A percentile compares a stretch with the other conserved stretches of the same genome.
Evolutionary conservation across 2,888 invertebrate genomes (phyloP).

Genomic region (Lycocerus yunnanus): DNA sequence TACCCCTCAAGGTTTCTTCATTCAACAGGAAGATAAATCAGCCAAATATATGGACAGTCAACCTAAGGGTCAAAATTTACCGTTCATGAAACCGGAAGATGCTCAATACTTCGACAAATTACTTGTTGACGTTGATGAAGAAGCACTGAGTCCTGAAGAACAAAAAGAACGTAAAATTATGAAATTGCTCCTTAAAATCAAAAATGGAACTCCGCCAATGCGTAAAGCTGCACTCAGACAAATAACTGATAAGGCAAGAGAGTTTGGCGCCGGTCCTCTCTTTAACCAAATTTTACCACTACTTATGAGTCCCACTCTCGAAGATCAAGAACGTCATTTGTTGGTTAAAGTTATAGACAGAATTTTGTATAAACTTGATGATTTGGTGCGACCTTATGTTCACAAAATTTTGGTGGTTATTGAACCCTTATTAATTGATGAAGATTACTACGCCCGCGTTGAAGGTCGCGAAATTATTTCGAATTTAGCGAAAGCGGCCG

Average conservation of each 20-base stretch:
- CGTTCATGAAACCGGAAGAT: constrained; percentile 99
- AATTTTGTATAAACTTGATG: constrained; percentile 97
- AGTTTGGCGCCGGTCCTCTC: constrained; percentile 97
- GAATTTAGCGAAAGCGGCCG: constrained; percentile 98
- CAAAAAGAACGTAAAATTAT: constrained; percentile 98
- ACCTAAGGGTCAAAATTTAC: constrained; percentile 93
- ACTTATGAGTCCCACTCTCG: constrained; percentile 99
- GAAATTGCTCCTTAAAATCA: constrained; percentile 97
- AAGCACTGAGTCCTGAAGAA: constrained; percentile 92
- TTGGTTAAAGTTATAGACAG: constrained; percentile 99
- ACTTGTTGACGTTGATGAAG: constrained; percentile 97
- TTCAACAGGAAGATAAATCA: constrained; percentile 87
- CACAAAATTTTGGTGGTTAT: constrained; percentile 99
- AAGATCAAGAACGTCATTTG: constrained; percentile 98
- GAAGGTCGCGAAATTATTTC: constrained; percentile 99
- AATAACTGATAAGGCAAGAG: constrained; percentile 98
- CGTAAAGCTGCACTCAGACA: constrained; percentile 96
- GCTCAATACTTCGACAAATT: constrained; percentile 99
- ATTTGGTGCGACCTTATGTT: constrained; percentile 97
- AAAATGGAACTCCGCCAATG: constrained; percentile 99
- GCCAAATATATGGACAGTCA: constrained; percentile 94
- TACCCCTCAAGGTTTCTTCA: constrained; percentile 92
- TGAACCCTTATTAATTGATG: constrained; percentile 97
- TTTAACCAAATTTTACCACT: constrained; percentile 99
- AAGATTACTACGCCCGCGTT: constrained; percentile 99